These are phyloP conservation scores for Formica aserva DNA, from an alignment of 2,888 invertebrate genomes.

Conservation along the genomic window DNA sequence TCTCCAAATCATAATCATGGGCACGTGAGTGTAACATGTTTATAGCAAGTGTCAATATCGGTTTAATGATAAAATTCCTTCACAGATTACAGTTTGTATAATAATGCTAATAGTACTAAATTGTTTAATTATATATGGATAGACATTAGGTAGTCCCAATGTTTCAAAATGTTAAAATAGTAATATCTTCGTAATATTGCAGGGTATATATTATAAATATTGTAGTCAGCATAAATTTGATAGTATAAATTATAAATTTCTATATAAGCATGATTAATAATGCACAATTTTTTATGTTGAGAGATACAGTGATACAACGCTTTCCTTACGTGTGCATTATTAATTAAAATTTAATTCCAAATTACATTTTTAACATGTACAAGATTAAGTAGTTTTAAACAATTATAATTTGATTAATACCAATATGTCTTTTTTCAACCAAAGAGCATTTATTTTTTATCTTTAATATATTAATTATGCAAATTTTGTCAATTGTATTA, in stretches of 20 bases:
- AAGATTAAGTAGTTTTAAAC: background rate
- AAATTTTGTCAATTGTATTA: constrained; percentile 12
- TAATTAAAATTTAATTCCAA: constrained; percentile 5
- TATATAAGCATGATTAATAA: background rate
- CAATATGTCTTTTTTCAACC: background rate
- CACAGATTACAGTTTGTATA: background rate
- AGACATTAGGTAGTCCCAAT: background rate
- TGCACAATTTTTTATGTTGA: background rate
- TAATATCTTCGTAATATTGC: background rate
- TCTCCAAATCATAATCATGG: background rate
- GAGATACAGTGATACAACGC: background rate
- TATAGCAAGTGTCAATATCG: background rate
- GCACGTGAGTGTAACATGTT: background rate
- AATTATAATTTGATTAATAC: constrained; percentile 12
- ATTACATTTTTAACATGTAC: constrained; percentile 8
- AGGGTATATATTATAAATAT: constrained; percentile 1
- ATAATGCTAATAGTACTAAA: background rate
- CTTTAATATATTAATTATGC: background rate
- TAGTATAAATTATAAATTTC: background rate
- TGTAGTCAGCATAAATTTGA: background rate
- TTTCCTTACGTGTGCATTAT: background rate
- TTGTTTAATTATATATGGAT: background rate
- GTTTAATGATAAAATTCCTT: background rate
- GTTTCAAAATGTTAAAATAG: background rate
- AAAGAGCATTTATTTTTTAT: constrained; percentile 1